These are phyloP conservation scores for Myzus persicae DNA, from an alignment of 1,140 invertebrate genomes.

Conservation along the genomic window DNA sequence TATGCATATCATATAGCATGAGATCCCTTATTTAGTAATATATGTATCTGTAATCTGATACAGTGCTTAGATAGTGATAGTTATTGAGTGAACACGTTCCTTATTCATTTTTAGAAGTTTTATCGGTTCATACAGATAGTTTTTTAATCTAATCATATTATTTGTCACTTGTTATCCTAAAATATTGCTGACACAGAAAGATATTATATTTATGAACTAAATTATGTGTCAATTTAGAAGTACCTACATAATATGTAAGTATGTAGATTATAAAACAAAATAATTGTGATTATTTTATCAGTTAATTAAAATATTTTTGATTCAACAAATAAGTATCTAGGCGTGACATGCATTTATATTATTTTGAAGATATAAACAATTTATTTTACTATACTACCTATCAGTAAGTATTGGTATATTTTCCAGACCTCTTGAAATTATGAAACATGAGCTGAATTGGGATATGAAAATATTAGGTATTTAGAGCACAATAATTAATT, in stretches of 20 bases:
- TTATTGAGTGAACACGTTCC: no score
- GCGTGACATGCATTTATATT: background rate
- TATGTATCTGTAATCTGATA: background rate
- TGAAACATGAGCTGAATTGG: background rate
- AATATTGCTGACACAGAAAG: background rate
- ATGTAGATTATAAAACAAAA: background rate
- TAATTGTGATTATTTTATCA: background rate
- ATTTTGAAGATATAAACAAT: background rate
- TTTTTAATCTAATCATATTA: background rate
- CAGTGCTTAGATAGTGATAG: background rate
- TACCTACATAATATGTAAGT: background rate
- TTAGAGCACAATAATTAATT: background rate
- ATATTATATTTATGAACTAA: background rate
- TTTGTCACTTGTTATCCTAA: background rate
- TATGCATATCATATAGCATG: background rate
- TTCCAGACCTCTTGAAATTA: background rate
- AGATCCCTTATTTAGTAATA: background rate
- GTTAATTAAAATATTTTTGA: background rate
- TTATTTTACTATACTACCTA: background rate
- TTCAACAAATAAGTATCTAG: background rate
- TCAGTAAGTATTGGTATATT: background rate
- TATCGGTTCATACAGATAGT: background rate
- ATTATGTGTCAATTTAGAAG: background rate
- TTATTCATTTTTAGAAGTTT: background rate
- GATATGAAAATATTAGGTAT: background rate